These are phyloP conservation scores for Trichomalopsis sarcophagae DNA, from an alignment of 1,140 invertebrate species.

Conservation along the genomic window DNA sequence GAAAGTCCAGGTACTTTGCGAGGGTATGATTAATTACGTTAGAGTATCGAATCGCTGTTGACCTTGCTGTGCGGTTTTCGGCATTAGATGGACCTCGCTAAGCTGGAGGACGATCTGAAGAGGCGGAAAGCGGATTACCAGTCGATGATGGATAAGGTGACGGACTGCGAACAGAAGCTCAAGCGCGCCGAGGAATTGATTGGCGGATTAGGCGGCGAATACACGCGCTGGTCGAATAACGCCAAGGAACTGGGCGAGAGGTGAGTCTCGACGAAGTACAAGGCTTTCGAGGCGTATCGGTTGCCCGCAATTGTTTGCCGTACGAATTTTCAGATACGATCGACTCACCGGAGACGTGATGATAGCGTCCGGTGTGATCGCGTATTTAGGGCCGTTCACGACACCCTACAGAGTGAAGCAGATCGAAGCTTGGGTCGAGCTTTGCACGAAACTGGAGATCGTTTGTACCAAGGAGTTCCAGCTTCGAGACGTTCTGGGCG, in stretches of 20 bases:
- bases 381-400: slow-evolving; percentile 94
- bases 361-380: slow-evolving; percentile 90
- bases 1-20: slow-evolving; percentile 72
- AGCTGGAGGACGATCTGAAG: slow-evolving; percentile 80
- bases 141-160: slow-evolving; percentile 86
- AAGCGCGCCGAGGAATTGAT: slow-evolving; percentile 95
- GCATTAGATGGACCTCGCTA: slow-evolving; percentile 62
- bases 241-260: slow-evolving; percentile 84
- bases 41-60: too few species aligned
- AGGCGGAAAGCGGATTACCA: slow-evolving; percentile 75
- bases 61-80: too few species aligned
- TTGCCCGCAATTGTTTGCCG: too few species aligned
- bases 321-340: slow-evolving; percentile 74
- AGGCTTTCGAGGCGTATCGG: not conserved
- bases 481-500: slow-evolving; percentile 85
- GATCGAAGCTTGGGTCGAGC: slow-evolving; percentile 84
- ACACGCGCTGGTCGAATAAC: slow-evolving; percentile 87
- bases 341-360: slow-evolving; percentile 85
- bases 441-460: slow-evolving; percentile 81
- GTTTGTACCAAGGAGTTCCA: slow-evolving; percentile 86
- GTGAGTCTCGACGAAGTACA: slow-evolving; percentile 60
- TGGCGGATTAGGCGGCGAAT: slow-evolving; percentile 88
- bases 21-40: too few species aligned
- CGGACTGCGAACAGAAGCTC: slow-evolving; percentile 91
- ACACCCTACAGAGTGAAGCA: slow-evolving; percentile 83